A percentile compares a stretch with the other conserved stretches of the same genome.
Conservation (phyloP, 2,888 invertebrate species). For the Andrena marginata region DNA sequence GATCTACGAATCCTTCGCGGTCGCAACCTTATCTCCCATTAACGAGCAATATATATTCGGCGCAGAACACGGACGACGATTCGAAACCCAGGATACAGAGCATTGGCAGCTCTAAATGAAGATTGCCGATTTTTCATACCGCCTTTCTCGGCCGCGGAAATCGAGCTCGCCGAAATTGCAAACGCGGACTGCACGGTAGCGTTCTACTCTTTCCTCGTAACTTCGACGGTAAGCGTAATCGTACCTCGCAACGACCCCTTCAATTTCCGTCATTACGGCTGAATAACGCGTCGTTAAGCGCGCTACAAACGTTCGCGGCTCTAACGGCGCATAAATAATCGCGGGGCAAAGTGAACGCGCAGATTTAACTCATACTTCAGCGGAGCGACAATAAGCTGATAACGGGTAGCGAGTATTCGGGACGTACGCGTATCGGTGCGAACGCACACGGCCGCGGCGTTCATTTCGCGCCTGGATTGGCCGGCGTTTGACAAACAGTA, state of each 20-base stretch:
- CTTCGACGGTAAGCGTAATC: conserved; percentile 18
- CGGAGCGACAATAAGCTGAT: conserved; percentile 53
- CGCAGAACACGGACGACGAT: too few relatives aligned
- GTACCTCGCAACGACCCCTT: conserved; percentile 10
- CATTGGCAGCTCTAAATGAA: too few relatives aligned
- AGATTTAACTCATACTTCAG: conserved; percentile 51
- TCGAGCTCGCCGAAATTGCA: neutral
- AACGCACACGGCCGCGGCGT: conserved; percentile 24
- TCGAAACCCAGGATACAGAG: too few relatives aligned
- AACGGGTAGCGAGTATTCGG: conserved; percentile 39
- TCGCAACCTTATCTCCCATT: too few relatives aligned
- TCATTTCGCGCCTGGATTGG: conserved; percentile 9
- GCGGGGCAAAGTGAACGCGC: conserved; percentile 42
- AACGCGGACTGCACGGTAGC: neutral
- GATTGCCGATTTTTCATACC: too few relatives aligned
- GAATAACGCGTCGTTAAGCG: conserved; percentile 54
- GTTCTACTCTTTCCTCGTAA: conserved; percentile 24
- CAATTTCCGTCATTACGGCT: conserved; percentile 33
- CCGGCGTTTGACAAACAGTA: conserved; percentile 14
- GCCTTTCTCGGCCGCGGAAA: neutral
- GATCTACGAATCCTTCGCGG: too few relatives aligned
- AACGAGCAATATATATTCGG: too few relatives aligned
- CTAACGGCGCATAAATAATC: conserved; percentile 49
- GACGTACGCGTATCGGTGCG: conserved; percentile 2
- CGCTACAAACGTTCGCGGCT: conserved; percentile 33